Conservation (phyloP, 2,797 vertebrate species). For the Geotrypetes seraphini region DNA sequence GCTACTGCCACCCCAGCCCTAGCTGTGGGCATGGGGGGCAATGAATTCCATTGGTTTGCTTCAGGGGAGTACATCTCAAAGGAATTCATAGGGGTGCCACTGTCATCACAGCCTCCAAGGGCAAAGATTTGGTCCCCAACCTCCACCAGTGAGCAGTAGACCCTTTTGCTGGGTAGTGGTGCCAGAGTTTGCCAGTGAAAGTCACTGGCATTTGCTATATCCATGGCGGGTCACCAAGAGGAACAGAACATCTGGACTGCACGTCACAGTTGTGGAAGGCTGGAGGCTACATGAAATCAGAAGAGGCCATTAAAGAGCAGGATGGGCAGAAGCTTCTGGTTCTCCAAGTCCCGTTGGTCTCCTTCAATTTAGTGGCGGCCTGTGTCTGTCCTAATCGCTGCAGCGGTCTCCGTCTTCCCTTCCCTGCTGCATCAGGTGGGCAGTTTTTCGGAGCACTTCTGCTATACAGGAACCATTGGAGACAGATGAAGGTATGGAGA, state of each 20-base stretch:
- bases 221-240: slow-evolving; percentile 47
- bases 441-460: no score
- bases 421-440: no score
- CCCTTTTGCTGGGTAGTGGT: slow-evolving; percentile 70
- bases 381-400: no score
- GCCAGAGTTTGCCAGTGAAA: slow-evolving; percentile 91
- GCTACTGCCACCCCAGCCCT: slow-evolving; percentile 78
- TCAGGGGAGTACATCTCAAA: slow-evolving; percentile 86
- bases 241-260: neutral
- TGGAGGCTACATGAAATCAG: no score
- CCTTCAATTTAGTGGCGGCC: no score
- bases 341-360: no score
- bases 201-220: slow-evolving; percentile 68
- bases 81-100: slow-evolving; percentile 66
- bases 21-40: slow-evolving; percentile 79
- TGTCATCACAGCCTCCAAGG: slow-evolving; percentile 84
- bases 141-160: slow-evolving; percentile 81
- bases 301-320: no score
- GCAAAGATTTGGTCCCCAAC: slow-evolving; percentile 83
- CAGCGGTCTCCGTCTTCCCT: no score
- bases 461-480: no score
- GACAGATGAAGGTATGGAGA: no score
- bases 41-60: slow-evolving; percentile 78
- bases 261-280: no score
- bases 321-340: no score